Percentiles rank a stretch among this genome's conserved stretches.
phyloP scores from a whole-genome alignment of 2,888 invertebrate genomes.

The Celastrina argiolus region DNA sequence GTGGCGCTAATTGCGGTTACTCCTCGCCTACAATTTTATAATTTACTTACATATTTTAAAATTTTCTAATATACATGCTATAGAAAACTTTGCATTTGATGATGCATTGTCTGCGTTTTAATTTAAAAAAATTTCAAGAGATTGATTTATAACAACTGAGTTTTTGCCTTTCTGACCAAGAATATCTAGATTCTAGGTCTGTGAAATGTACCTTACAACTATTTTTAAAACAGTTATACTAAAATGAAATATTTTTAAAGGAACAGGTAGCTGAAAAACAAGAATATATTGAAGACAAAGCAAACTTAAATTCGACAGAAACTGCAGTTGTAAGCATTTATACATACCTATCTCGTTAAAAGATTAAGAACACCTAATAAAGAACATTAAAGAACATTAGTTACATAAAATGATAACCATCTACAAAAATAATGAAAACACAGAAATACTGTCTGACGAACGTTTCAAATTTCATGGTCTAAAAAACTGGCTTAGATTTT shows the following conservation, averaged over 20 bases:
- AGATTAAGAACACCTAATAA: neutral
- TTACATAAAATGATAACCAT: slow-evolving; percentile 1
- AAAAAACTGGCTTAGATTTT: neutral
- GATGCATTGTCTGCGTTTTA: no score
- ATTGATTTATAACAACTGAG: no score
- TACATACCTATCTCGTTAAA: neutral
- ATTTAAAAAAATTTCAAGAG: no score
- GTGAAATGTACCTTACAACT: no score
- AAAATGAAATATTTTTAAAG: neutral
- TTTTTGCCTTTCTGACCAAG: no score
- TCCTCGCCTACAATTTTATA: no score
- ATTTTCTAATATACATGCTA: no score
- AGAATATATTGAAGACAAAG: neutral
- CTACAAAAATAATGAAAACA: neutral
- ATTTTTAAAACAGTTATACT: neutral
- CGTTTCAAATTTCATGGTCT: neutral
- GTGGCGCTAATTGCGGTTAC: no score
- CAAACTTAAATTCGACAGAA: neutral
- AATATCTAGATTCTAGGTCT: no score
- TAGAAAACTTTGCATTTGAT: no score
- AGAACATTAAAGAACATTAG: neutral
- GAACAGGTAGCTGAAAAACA: neutral
- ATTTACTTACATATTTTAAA: no score
- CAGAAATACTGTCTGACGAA: neutral
- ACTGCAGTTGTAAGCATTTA: neutral